Conservation (phyloP, 1,140 invertebrate species). For the Lethocerus indicus region DNA sequence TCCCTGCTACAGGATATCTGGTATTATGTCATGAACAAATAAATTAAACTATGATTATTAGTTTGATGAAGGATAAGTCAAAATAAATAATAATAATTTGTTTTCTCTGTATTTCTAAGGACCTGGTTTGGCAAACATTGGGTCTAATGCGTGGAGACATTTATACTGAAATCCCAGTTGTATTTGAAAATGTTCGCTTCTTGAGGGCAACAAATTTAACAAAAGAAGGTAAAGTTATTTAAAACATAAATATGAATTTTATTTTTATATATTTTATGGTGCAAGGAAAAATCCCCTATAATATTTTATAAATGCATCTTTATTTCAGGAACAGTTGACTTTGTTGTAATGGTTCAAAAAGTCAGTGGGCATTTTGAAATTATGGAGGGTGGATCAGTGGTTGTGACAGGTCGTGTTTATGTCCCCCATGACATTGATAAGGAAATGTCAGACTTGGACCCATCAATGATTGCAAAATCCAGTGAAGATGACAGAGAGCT, state of each 20-base stretch:
- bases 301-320: neutral
- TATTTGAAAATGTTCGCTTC: conserved; percentile 77
- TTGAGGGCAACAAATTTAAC: conserved; percentile 64
- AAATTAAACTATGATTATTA: conserved; percentile 7
- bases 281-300: neutral
- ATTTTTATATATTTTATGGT: neutral
- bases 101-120: conserved; percentile 17
- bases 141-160: conserved; percentile 53
- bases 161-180: conserved; percentile 56
- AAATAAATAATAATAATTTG: neutral
- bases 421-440: conserved; percentile 27
- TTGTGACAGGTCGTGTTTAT: conserved; percentile 58
- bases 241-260: neutral
- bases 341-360: conserved; percentile 68
- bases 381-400: conserved; percentile 52
- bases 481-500: neutral
- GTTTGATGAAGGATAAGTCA: too few species aligned
- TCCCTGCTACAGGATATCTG: conserved; percentile 79
- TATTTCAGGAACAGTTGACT: conserved; percentile 36
- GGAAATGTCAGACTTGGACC: conserved; percentile 25
- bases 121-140: conserved; percentile 76
- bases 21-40: too few species aligned
- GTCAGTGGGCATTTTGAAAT: conserved; percentile 73
- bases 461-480: conserved; percentile 16
- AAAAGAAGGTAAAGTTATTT: conserved; percentile 29